phyloP scores from a whole-genome alignment of 2,113 vertebrate species.

The Tichodroma muraria region DNA sequence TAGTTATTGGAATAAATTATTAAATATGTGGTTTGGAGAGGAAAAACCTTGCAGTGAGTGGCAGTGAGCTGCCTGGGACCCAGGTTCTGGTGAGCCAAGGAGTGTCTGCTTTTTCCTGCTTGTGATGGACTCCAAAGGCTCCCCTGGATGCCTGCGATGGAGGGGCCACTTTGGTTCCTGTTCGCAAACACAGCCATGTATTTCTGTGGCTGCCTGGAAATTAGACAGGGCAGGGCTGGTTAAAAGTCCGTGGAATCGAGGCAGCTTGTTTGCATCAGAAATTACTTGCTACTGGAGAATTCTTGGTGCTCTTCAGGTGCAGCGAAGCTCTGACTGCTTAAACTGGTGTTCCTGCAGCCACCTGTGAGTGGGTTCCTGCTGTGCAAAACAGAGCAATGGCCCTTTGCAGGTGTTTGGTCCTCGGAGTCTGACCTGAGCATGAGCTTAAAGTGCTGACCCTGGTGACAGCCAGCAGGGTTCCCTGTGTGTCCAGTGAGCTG shows the following conservation, averaged over 20 bases:
- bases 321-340: background rate
- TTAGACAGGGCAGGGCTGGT: background rate
- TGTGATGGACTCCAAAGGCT: background rate
- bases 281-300: too few species aligned
- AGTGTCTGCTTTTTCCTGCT: background rate
- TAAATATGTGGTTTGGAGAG: background rate
- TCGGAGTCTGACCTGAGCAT: background rate
- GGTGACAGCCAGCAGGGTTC: background rate
- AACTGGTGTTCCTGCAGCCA: background rate
- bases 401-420: background rate
- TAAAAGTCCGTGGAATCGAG: background rate
- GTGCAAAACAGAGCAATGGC: background rate
- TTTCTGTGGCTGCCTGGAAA: background rate
- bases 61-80: background rate
- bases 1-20: background rate
- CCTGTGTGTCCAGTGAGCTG: accelerated
- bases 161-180: background rate
- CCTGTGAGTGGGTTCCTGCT: accelerated
- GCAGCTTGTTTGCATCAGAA: background rate
- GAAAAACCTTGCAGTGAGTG: background rate
- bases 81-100: background rate
- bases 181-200: accelerated
- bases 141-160: too few species aligned
- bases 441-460: background rate
- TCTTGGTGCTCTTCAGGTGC: background rate